These are phyloP conservation scores for Camelus dromedarius DNA, from an alignment of 2,113 vertebrate genomes.

Conservation along the genomic window DNA sequence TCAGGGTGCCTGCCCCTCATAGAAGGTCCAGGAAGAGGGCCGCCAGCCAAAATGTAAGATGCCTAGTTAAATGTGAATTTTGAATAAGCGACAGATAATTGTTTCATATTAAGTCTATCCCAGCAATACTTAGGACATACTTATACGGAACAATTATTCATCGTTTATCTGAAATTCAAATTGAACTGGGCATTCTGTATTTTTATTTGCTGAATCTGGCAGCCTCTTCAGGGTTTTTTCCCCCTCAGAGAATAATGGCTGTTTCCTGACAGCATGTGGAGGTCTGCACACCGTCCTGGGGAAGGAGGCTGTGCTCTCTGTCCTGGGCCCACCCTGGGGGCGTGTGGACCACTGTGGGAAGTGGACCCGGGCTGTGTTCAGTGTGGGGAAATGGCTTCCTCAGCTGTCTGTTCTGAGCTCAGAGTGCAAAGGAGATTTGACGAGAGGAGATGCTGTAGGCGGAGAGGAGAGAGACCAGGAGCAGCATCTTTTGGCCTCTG, in stretches of 20 bases:
- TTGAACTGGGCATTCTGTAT: not conserved
- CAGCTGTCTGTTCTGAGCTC: not conserved
- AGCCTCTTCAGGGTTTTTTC: not conserved
- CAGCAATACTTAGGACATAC: not conserved
- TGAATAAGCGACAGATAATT: not conserved
- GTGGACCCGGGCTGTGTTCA: not conserved
- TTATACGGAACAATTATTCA: not conserved
- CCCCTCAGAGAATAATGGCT: not conserved
- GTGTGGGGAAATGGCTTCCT: not conserved
- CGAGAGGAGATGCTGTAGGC: not conserved
- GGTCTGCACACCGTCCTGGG: not conserved
- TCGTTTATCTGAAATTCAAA: not conserved
- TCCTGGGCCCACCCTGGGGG: not conserved
- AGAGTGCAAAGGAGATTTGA: not conserved
- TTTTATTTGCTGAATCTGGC: not conserved
- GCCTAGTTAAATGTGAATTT: not conserved
- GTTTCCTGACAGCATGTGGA: not conserved
- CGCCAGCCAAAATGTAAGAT: not conserved
- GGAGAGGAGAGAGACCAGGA: not conserved
- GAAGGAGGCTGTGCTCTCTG: not conserved
- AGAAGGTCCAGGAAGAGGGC: not conserved
- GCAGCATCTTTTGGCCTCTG: not conserved
- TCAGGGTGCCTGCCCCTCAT: not conserved
- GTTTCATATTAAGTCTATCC: not conserved
- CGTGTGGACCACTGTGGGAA: not conserved